A percentile compares a stretch with the other conserved stretches of the same genome.
Conservation (phyloP, 2,888 invertebrate genomes). For the Muschampia plurimacula region DNA sequence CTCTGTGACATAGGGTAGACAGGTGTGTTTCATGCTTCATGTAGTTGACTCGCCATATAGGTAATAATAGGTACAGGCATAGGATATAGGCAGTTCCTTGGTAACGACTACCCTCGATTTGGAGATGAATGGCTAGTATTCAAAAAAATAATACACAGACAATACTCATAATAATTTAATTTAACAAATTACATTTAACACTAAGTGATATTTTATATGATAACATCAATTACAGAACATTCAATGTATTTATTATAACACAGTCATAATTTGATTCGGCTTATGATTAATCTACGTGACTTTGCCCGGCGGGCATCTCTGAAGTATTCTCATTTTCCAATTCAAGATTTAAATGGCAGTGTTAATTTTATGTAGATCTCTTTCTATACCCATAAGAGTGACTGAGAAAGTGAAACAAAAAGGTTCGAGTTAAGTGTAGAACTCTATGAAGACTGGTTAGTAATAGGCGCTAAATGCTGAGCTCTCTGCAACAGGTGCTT, state of each 20-base stretch:
- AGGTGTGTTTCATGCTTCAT: too few species aligned
- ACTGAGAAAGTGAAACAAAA: slow-evolving; percentile 23
- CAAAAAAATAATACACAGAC: background rate
- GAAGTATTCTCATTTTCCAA: slow-evolving; percentile 34
- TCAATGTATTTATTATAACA: slow-evolving; percentile 36
- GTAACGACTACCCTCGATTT: too few species aligned
- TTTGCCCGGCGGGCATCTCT: slow-evolving; percentile 36
- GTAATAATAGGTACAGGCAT: too few species aligned
- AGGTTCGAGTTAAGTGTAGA: slow-evolving; percentile 13
- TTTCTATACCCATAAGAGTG: background rate
- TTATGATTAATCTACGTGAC: slow-evolving; percentile 39
- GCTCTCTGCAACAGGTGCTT: slow-evolving; percentile 31
- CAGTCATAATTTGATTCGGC: slow-evolving; percentile 37
- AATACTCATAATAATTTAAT: slow-evolving; percentile 2
- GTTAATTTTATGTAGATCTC: slow-evolving; percentile 25
- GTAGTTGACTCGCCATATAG: too few species aligned
- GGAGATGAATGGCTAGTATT: background rate
- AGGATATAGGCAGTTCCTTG: too few species aligned
- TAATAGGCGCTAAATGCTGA: slow-evolving; percentile 36
- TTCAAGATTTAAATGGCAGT: slow-evolving; percentile 34
- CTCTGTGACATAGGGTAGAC: too few species aligned
- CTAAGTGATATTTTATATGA: slow-evolving; percentile 31
- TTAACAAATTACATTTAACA: slow-evolving; percentile 17
- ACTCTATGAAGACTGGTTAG: slow-evolving; percentile 22
- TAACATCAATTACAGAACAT: slow-evolving; percentile 32